Evolutionary conservation across 2,888 invertebrate genomes (phyloP), one percentile per base, ranked within the genome.

Genomic region (Melinaea menophilus): DNA sequence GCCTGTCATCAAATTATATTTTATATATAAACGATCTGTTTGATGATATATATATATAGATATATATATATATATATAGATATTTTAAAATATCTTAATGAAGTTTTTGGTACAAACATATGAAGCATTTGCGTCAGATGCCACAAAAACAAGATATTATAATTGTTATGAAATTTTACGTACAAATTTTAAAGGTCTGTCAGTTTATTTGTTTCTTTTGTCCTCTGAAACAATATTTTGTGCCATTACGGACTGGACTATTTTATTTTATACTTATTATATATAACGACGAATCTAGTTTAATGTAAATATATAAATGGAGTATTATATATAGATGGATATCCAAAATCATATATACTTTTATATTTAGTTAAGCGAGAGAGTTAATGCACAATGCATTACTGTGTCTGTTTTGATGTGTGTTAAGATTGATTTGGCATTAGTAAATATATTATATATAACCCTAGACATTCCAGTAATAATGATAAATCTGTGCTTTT

Each of bases 401-500:
- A 86, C 75, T 75, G 73, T 87, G 90, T 90, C 87, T 88, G 90
- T 89, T 89, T 89, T 89, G 87, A 88, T 86, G 90, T 89, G 90
- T 90, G 90, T 88, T 88, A 86, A 85, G 88, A 89, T 87, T 88
- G 88, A 90, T 89, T 90, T 89, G 87, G 88, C 81, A 88, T 87
- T 88, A 90, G 90, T 89, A 90, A 89, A 90, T 88, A 88, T 86
- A 75, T 73, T 75, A 74, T 86, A 83, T 74, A 46, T 9, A 9
- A 9, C 9, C 11, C 9, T 3, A 41, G 7, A 41, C 11, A 41
- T 41, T 11, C 7, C 11, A 9, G 9, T 41, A 5, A 9, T 9
- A 9, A 4, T 37, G 37, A 37, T 37, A 5, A 5, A 7, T 37
- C 37, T 37, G 22, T 22, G 22, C 22, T 22, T 22, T 22, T 22